These are phyloP conservation scores for Tylochromis polylepis DNA, from an alignment of 2,113 vertebrate genomes.

Conservation along the genomic window DNA sequence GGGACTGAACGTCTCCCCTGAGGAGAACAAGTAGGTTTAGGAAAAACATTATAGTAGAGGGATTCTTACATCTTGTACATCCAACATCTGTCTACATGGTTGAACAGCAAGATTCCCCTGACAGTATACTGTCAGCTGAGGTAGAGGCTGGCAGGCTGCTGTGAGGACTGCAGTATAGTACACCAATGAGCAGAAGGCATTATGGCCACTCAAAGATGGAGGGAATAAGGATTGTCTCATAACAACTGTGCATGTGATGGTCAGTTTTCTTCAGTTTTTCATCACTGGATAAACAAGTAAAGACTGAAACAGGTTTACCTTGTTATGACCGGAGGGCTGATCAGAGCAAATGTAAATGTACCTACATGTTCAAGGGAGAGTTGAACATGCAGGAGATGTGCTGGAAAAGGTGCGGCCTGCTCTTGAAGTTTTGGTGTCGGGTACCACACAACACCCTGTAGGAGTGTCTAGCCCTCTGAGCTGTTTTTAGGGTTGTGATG, in stretches of 20 bases:
- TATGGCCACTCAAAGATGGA: neutral
- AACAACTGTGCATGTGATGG: neutral
- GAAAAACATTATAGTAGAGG: slow-evolving; percentile 43
- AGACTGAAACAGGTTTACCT: neutral
- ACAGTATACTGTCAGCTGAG: slow-evolving; percentile 18
- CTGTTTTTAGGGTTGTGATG: neutral
- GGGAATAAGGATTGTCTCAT: neutral
- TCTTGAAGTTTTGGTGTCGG: neutral
- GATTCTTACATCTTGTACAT: slow-evolving; percentile 61
- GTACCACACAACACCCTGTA: neutral
- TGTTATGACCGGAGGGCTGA: neutral
- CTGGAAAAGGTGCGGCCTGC: neutral
- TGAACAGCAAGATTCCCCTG: slow-evolving; percentile 57
- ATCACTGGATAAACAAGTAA: neutral
- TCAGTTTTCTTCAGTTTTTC: neutral
- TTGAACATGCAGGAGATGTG: neutral
- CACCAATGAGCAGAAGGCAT: neutral
- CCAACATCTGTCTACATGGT: slow-evolving; percentile 62
- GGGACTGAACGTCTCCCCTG: slow-evolving; percentile 43
- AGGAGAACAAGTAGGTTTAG: slow-evolving; percentile 53
- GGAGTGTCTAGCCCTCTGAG: neutral
- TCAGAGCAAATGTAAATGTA: neutral
- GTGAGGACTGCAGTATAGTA: neutral
- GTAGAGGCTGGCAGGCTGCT: slow-evolving; percentile 34
- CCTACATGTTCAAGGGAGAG: neutral